These are phyloP conservation scores for Epizoanthus stellaris DNA, from an alignment of 92 coral and sea anemone species.

Conservation along the genomic window DNA sequence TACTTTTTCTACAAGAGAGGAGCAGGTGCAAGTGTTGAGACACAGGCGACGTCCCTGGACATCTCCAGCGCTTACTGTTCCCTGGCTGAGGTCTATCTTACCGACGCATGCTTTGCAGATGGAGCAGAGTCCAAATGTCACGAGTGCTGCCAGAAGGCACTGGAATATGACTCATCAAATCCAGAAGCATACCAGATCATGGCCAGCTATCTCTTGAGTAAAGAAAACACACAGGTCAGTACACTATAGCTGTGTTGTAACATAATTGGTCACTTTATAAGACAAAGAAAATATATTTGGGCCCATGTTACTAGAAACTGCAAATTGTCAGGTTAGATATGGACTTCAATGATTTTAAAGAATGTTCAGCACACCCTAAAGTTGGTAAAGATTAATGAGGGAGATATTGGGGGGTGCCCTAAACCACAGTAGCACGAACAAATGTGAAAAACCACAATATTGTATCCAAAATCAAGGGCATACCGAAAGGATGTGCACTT, in stretches of 20 bases:
- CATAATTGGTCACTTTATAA: background rate
- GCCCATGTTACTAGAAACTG: background rate
- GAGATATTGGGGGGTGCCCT: too few species aligned
- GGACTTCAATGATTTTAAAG: background rate
- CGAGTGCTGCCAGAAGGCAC: conserved; percentile 90
- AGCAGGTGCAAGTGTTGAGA: conserved; percentile 49
- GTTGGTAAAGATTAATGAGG: too few species aligned
- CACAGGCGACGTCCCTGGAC: conserved; percentile 59
- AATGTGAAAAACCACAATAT: too few species aligned
- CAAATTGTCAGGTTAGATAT: background rate
- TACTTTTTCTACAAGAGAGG: conserved; percentile 35
- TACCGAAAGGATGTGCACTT: too few species aligned
- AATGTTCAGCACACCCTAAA: too few species aligned
- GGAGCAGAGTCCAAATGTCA: conserved; percentile 87
- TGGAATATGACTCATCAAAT: conserved; percentile 80
- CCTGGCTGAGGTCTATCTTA: conserved; percentile 95
- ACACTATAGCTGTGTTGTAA: background rate
- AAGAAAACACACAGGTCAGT: conserved; percentile 79
- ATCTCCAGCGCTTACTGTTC: conserved; percentile 95
- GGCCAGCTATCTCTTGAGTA: conserved; percentile 96
- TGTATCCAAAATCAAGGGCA: too few species aligned
- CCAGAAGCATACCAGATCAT: conserved; percentile 96
- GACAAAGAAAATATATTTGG: background rate
- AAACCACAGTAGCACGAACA: too few species aligned
- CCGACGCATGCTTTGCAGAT: conserved; percentile 90